These are phyloP conservation scores for Pipistrellus pygmaeus DNA, from an alignment of 2,797 vertebrate species.

Conservation along the genomic window DNA sequence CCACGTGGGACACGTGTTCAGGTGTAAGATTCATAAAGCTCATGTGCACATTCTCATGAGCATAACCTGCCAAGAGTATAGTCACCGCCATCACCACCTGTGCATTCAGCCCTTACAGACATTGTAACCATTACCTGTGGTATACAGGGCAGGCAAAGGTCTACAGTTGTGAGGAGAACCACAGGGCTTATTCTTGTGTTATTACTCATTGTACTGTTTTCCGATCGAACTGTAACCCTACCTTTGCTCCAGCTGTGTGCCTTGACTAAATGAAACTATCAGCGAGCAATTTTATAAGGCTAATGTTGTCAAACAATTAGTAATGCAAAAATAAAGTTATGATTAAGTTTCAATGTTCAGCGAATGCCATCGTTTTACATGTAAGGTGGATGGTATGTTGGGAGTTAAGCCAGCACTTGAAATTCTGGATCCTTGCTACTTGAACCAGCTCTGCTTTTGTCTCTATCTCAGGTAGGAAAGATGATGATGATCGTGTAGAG, in stretches of 20 bases:
- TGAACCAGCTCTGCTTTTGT: not conserved
- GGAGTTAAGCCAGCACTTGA: constrained; percentile 1
- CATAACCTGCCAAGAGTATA: not conserved
- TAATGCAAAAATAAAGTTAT: not conserved
- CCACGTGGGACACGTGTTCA: not conserved
- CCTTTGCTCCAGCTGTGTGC: not conserved
- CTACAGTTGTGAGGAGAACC: fast-evolving
- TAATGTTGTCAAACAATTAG: not conserved
- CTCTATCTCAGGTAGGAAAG: constrained; percentile 10
- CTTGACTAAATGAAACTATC: not conserved
- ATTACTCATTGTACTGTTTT: not conserved
- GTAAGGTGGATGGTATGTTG: constrained; percentile 1
- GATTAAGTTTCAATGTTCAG: not conserved
- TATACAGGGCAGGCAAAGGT: not conserved
- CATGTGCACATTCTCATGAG: not conserved
- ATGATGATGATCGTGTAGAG: not conserved
- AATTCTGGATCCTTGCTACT: not conserved
- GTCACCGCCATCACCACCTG: not conserved
- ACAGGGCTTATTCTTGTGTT: not conserved
- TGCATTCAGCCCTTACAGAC: not conserved
- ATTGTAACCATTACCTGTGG: not conserved
- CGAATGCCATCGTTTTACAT: not conserved
- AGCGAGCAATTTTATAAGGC: not conserved
- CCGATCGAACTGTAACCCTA: not conserved
- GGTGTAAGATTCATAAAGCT: not conserved